A percentile compares a stretch with the other conserved stretches of the same genome.
Evolutionary conservation across 2,888 invertebrate genomes (phyloP).

Genomic region (Folsomia candida): DNA sequence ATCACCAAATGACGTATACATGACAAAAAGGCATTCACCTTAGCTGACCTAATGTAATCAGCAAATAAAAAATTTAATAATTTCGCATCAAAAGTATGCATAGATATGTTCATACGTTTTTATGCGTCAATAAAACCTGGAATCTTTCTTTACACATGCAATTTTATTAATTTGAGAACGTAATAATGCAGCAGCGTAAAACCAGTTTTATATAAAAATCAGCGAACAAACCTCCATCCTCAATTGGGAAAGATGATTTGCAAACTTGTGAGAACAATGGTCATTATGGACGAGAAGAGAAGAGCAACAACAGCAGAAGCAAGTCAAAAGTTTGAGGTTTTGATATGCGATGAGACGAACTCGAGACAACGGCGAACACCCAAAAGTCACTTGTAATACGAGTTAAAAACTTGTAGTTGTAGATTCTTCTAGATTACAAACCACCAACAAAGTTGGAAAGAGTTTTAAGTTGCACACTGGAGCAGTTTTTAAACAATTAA

Average conservation of each 20-base stretch:
- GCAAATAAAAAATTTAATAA: neutral
- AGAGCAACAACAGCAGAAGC: neutral
- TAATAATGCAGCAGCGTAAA: neutral
- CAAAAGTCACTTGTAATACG: neutral
- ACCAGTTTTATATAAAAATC: conserved; percentile 4
- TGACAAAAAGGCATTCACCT: neutral
- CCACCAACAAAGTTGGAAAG: neutral
- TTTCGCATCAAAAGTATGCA: neutral
- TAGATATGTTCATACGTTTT: neutral
- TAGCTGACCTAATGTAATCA: neutral
- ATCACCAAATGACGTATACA: neutral
- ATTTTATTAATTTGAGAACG: neutral
- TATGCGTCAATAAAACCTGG: neutral
- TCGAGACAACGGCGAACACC: neutral
- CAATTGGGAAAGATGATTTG: conserved; percentile 2
- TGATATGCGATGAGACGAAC: neutral
- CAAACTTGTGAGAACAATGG: conserved; percentile 12
- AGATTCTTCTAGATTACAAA: neutral
- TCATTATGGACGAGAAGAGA: neutral
- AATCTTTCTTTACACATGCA: neutral
- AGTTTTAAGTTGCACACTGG: conserved; percentile 2
- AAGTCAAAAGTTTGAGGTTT: neutral
- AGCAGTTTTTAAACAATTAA: conserved; percentile 8
- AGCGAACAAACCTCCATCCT: conserved; percentile 13
- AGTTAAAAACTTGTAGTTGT: neutral